Evolutionary conservation across 2,113 vertebrate genomes (phyloP).

Genomic region (Nothoprocta perdicaria): DNA sequence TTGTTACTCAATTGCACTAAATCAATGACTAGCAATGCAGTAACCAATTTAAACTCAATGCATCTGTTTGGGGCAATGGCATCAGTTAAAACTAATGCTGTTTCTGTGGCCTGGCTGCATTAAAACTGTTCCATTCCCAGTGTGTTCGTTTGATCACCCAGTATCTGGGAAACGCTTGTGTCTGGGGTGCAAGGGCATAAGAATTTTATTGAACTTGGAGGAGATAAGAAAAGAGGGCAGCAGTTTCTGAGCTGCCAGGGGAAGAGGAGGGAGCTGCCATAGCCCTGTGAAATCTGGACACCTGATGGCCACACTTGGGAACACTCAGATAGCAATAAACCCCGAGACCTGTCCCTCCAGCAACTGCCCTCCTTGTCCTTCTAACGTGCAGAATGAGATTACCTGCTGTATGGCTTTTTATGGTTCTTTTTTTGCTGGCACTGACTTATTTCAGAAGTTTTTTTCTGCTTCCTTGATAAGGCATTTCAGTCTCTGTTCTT

Average conservation of each 20-base stretch:
- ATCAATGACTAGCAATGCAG: not conserved
- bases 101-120: not conserved
- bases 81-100: not conserved
- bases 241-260: not conserved
- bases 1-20: not conserved
- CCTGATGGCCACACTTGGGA: not conserved
- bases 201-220: not conserved
- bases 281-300: not conserved
- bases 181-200: not conserved
- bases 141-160: not conserved
- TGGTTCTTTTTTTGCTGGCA: slow-evolving; percentile 62
- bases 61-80: not conserved
- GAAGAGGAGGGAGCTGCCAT: not conserved
- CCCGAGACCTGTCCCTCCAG: not conserved
- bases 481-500: slow-evolving; percentile 64
- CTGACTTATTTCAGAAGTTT: slow-evolving; percentile 50
- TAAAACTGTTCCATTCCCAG: not conserved
- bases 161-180: not conserved
- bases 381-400: not conserved
- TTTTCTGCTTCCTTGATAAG: slow-evolving; percentile 70
- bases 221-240: not conserved
- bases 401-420: slow-evolving; percentile 76
- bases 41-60: not conserved
- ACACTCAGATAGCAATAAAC: not conserved
- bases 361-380: not conserved